Conservation (phyloP, 2,888 invertebrate species). For the Tupiocoris notatus region DNA sequence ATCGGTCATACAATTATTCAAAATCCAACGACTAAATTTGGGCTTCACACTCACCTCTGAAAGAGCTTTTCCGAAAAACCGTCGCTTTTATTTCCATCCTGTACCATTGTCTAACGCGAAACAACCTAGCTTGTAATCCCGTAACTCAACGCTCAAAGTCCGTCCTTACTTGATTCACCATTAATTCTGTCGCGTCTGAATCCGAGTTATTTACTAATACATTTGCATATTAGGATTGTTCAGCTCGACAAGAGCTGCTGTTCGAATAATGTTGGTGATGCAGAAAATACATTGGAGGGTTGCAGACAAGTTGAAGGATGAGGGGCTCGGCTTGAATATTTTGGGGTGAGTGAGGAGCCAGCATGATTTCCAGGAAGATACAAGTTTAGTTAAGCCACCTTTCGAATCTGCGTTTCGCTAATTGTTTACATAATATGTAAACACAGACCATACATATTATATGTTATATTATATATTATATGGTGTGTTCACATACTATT, state of each 20-base stretch:
- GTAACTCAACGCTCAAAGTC: background rate
- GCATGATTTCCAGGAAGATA: background rate
- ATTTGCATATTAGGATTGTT: conserved; percentile 26
- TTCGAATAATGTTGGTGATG: conserved; percentile 7
- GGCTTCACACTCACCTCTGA: too few species aligned
- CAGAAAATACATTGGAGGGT: conserved; percentile 12
- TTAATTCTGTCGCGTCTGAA: conserved; percentile 14
- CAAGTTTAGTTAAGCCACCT: too few species aligned
- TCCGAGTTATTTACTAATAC: conserved; percentile 31
- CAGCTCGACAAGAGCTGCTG: conserved; percentile 10
- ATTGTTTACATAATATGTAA: too few species aligned
- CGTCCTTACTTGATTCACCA: background rate
- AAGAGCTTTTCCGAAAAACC: too few species aligned
- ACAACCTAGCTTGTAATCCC: background rate
- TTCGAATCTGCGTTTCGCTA: too few species aligned
- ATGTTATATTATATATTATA: too few species aligned
- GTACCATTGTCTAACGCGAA: background rate
- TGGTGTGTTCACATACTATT: too few species aligned
- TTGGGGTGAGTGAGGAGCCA: background rate
- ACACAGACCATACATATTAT: too few species aligned
- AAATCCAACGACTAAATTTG: too few species aligned
- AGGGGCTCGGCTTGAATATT: background rate
- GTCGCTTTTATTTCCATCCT: too few species aligned
- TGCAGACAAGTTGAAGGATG: background rate
- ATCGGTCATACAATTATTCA: too few species aligned